Conservation (phyloP, 2,888 invertebrate species). For the Rhagonycha fulva region DNA sequence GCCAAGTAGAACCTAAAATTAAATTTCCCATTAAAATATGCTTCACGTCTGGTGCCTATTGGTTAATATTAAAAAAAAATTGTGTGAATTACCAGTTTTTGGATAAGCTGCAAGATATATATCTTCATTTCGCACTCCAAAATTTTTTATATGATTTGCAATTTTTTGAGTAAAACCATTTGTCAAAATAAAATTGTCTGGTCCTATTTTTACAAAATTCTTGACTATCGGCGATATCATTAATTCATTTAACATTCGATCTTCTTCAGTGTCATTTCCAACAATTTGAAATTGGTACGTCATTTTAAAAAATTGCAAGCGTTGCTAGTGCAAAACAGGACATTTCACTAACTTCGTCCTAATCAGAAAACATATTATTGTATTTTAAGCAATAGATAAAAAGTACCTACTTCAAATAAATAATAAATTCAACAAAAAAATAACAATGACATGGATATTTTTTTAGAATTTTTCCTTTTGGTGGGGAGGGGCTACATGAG, state of each 20-base stretch:
- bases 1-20: conserved; percentile 72
- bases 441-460: no score
- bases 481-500: no score
- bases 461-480: no score
- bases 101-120: conserved; percentile 61
- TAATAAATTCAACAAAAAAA: no score
- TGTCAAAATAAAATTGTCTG: background rate
- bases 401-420: no score
- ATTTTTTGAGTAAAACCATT: background rate
- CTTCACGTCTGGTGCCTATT: background rate
- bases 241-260: background rate
- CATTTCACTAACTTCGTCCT: no score
- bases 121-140: conserved; percentile 57
- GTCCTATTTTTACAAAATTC: background rate
- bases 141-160: conserved; percentile 52
- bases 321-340: no score
- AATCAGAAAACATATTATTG: no score
- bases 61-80: no score
- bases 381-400: no score
- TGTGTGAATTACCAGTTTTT: conserved; percentile 56
- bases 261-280: background rate
- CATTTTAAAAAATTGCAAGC: background rate
- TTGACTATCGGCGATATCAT: background rate
- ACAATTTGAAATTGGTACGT: background rate
- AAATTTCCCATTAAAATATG: background rate